Conservation (phyloP, 2,113 vertebrate genomes). For the Anguilla japonica region DNA sequence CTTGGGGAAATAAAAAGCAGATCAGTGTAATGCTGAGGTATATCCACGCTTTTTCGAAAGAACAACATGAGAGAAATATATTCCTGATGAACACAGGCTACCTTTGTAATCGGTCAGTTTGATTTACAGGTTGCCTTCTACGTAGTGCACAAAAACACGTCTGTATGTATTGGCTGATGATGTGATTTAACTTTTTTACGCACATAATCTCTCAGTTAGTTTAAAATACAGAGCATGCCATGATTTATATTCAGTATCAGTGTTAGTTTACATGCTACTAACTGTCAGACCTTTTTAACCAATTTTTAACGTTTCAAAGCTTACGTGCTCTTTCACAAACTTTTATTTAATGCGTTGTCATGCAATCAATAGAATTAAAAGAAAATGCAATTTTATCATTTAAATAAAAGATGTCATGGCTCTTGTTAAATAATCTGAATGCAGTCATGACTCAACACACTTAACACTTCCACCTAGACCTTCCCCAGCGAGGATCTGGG, state of each 20-base stretch:
- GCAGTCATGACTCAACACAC: too few species aligned
- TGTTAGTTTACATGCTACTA: conserved; percentile 36
- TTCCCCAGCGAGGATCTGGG: background rate
- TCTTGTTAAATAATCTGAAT: background rate
- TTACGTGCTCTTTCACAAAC: background rate
- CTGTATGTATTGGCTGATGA: conserved; percentile 1
- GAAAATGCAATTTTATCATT: background rate
- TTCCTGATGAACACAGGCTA: too few species aligned
- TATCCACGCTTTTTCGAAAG: background rate
- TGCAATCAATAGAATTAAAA: conserved; percentile 12
- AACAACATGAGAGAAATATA: background rate
- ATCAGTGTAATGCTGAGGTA: background rate
- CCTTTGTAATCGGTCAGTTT: background rate
- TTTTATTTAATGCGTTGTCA: background rate
- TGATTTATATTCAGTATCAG: conserved; percentile 18
- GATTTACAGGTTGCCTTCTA: background rate
- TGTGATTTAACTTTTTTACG: background rate
- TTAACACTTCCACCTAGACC: background rate
- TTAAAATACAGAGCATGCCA: conserved; percentile 33
- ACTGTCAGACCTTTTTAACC: background rate
- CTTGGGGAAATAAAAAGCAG: background rate
- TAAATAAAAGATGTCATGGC: background rate
- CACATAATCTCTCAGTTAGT: conserved; percentile 39
- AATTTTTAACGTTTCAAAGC: background rate
- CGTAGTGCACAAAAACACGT: background rate